phyloP scores from a whole-genome alignment of 2,113 vertebrate species.

The Myotis yumanensis region DNA sequence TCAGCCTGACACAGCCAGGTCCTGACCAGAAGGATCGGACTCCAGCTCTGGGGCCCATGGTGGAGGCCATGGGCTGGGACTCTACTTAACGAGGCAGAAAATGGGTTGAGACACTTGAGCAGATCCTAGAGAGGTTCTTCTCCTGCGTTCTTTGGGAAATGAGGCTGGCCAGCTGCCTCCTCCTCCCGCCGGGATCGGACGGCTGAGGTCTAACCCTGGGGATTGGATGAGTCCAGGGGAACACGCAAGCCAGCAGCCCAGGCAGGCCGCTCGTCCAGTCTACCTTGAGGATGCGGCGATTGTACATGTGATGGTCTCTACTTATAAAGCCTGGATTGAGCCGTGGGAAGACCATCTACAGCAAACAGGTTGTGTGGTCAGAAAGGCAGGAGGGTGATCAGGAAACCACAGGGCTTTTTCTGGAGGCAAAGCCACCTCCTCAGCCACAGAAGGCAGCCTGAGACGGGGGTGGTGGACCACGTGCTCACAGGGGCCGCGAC shows the following conservation, averaged over 20 bases:
- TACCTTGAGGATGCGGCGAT: conserved; percentile 94
- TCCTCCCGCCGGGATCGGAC: neutral
- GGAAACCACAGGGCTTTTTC: neutral
- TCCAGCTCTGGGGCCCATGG: neutral
- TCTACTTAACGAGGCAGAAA: neutral
- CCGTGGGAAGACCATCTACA: conserved; percentile 94
- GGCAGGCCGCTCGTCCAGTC: conserved; percentile 59
- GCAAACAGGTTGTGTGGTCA: conserved; percentile 51
- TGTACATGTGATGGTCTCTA: conserved; percentile 89
- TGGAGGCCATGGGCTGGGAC: neutral
- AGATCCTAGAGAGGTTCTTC: neutral
- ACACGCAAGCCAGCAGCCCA: conserved; percentile 68
- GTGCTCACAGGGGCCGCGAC: neutral
- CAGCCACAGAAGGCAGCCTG: neutral
- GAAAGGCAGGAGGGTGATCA: conserved; percentile 23
- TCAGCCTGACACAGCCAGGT: neutral
- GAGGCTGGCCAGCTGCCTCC: neutral
- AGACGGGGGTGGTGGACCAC: rapidly evolving
- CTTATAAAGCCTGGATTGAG: conserved; percentile 91
- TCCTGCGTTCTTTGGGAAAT: neutral
- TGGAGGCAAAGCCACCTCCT: neutral
- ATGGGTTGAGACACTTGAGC: neutral
- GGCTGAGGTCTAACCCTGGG: conserved; percentile 65
- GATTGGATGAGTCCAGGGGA: conserved; percentile 22
- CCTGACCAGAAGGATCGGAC: neutral